Conservation (phyloP, 2,888 invertebrate genomes). For the Orthosia gracilis region DNA sequence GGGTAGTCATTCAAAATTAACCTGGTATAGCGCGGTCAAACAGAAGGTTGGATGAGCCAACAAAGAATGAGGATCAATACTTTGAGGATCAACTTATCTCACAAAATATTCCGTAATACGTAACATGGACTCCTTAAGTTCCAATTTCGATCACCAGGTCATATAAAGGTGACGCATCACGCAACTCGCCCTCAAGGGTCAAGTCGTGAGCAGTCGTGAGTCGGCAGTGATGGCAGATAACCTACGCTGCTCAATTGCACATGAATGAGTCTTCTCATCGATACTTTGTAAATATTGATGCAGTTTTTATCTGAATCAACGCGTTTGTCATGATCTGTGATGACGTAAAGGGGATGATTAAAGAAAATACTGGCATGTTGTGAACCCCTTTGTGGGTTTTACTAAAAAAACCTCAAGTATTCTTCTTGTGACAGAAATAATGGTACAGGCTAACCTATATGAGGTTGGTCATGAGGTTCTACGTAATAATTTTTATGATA, state of each 20-base stretch:
- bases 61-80: too few relatives aligned
- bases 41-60: not conserved
- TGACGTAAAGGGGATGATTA: not conserved
- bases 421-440: too few relatives aligned
- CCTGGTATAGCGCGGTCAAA: too few relatives aligned
- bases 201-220: slow-evolving; percentile 33
- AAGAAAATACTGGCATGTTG: not conserved
- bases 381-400: not conserved
- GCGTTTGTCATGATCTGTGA: slow-evolving; percentile 14
- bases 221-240: slow-evolving; percentile 42
- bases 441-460: too few relatives aligned
- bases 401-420: too few relatives aligned
- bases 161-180: slow-evolving; percentile 17
- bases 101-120: not conserved
- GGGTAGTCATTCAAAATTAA: too few relatives aligned
- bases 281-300: slow-evolving; percentile 49
- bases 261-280: slow-evolving; percentile 39
- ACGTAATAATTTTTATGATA: too few relatives aligned
- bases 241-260: slow-evolving; percentile 26
- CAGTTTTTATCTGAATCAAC: slow-evolving; percentile 26
- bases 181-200: slow-evolving; percentile 20
- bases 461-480: too few relatives aligned
- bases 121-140: not conserved
- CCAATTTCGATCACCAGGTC: slow-evolving; percentile 6
- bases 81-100: not conserved